These are phyloP conservation scores for Parasteatoda tepidariorum DNA, from an alignment of 1,140 invertebrate species.

Conservation along the genomic window DNA sequence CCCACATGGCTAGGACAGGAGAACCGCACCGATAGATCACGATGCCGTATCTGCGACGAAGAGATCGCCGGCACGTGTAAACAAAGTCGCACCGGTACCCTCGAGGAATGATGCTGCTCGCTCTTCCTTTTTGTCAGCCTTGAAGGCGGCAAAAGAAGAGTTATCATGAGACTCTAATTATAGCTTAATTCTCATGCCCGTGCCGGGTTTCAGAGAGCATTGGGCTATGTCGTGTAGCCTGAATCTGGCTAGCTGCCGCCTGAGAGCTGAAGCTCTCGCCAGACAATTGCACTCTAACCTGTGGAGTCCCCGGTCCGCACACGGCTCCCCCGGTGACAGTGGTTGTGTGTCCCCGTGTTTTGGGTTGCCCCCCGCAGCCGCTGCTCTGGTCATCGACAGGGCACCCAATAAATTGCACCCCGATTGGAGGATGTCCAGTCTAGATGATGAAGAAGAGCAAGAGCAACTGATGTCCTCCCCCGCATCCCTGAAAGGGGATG, in stretches of 20 bases:
- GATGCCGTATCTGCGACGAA: not conserved
- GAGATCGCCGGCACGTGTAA: not conserved
- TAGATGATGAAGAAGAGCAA: slow-evolving; percentile 48
- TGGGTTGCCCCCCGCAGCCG: slow-evolving; percentile 8
- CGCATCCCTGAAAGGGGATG: not conserved
- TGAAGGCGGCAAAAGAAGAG: slow-evolving; percentile 4
- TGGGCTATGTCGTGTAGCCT: slow-evolving; percentile 55
- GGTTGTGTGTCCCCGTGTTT: slow-evolving; percentile 46
- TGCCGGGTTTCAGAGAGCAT: slow-evolving; percentile 24
- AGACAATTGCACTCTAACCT: slow-evolving; percentile 79
- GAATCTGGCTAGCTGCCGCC: slow-evolving; percentile 74
- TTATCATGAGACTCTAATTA: not conserved
- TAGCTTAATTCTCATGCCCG: slow-evolving; percentile 25
- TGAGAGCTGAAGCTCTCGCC: slow-evolving; percentile 82
- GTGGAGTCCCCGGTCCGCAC: slow-evolving; percentile 71
- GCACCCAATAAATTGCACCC: not conserved
- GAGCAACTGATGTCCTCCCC: slow-evolving; percentile 7
- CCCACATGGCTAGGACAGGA: slow-evolving; percentile 1
- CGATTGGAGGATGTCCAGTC: slow-evolving; percentile 33
- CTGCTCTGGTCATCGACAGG: slow-evolving; percentile 11
- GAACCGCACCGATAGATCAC: not conserved
- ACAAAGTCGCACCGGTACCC: not conserved
- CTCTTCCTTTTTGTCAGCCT: not conserved
- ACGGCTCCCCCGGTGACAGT: slow-evolving; percentile 28
- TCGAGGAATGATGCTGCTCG: not conserved